Conservation (phyloP, 2,888 invertebrate genomes). For the Chelonus formosanus region DNA sequence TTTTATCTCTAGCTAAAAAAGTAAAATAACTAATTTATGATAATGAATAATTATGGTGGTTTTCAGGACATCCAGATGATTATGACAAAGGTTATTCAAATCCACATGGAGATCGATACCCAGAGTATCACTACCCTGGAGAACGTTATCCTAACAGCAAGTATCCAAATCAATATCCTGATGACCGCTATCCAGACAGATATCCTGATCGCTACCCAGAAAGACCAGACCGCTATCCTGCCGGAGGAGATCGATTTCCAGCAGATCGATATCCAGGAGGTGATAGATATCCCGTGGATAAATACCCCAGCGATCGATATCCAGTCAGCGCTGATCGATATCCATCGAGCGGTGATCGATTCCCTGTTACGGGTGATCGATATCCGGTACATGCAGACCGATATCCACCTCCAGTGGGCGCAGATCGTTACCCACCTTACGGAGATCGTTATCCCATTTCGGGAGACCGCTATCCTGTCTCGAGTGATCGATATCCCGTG, state of each 20-base stretch:
- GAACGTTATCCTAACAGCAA: constrained; percentile 40
- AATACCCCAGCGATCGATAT: constrained; percentile 58
- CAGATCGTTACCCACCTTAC: constrained; percentile 55
- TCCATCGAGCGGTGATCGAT: constrained; percentile 60
- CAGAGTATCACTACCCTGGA: constrained; percentile 39
- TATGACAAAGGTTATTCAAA: constrained; percentile 54
- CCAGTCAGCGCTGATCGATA: constrained; percentile 66
- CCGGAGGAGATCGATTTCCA: constrained; percentile 37
- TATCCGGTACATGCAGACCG: constrained; percentile 66
- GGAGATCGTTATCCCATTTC: constrained; percentile 59
- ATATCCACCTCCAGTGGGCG: constrained; percentile 57
- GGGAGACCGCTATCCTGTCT: constrained; percentile 67
- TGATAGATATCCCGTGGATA: constrained; percentile 52
- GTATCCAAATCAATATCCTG: constrained; percentile 47
- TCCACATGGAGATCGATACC: constrained; percentile 46
- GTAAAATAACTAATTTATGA: too few relatives aligned
- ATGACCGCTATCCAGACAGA: constrained; percentile 47
- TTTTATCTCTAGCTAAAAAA: too few relatives aligned
- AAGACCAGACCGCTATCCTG: constrained; percentile 46
- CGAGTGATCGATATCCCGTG: constrained; percentile 68
- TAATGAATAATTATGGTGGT: constrained; percentile 3
- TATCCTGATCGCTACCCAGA: constrained; percentile 58
- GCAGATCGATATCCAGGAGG: constrained; percentile 44
- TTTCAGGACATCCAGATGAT: constrained; percentile 55
- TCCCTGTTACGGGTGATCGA: constrained; percentile 64